phyloP scores from a whole-genome alignment of 1,140 invertebrate species.

The Philotrypesis tridentata region DNA sequence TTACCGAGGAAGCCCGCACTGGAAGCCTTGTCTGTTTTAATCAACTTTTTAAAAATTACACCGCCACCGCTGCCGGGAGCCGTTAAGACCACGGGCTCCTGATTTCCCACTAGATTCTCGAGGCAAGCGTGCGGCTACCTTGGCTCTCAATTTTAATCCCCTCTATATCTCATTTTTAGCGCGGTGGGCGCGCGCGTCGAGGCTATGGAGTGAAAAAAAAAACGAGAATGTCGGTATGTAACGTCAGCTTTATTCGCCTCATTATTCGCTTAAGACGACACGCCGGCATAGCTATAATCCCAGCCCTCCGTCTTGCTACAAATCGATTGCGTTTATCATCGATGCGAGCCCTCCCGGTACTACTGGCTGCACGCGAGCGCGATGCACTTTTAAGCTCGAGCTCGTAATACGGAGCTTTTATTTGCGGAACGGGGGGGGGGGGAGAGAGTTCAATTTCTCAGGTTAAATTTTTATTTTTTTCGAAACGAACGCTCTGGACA shows the following conservation, averaged over 20 bases:
- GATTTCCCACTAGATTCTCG: constrained; percentile 56
- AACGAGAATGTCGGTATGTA: background rate
- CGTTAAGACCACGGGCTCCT: constrained; percentile 49
- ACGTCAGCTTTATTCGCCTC: constrained; percentile 19
- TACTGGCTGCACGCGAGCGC: background rate
- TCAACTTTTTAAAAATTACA: constrained; percentile 57
- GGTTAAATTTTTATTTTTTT: too few species aligned
- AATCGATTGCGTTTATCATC: constrained; percentile 28
- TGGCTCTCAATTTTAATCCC: constrained; percentile 32
- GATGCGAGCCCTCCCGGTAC: background rate
- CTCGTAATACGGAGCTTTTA: too few species aligned
- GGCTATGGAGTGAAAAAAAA: background rate
- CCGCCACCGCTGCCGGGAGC: background rate
- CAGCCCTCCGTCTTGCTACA: background rate
- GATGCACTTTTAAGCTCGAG: background rate
- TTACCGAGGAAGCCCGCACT: constrained; percentile 30
- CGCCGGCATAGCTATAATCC: background rate
- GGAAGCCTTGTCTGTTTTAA: constrained; percentile 54
- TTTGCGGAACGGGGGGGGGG: too few species aligned
- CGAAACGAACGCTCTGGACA: too few species aligned
- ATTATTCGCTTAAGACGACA: constrained; percentile 17
- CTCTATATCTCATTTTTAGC: constrained; percentile 31
- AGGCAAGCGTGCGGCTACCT: background rate
- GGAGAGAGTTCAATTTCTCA: background rate
- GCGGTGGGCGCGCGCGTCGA: background rate